phyloP scores from a whole-genome alignment of 2,797 vertebrate species.

The Oryzias sinensis region DNA sequence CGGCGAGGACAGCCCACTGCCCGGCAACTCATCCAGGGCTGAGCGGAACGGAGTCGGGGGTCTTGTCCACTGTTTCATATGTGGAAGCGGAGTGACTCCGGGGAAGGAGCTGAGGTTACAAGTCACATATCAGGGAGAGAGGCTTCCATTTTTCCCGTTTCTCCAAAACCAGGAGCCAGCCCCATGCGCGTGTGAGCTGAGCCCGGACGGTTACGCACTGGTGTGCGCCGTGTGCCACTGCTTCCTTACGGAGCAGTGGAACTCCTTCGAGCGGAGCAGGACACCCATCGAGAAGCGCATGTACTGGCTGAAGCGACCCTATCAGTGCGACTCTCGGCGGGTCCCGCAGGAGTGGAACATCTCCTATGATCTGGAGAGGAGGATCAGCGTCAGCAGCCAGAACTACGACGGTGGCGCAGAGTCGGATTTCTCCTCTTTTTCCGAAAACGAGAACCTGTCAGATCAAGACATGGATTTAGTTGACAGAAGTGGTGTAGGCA shows the following conservation, averaged over 20 bases:
- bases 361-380: constrained; percentile 75
- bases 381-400: constrained; percentile 68
- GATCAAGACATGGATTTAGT: constrained; percentile 81
- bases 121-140: constrained; percentile 79
- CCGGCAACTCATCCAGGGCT: constrained; percentile 67
- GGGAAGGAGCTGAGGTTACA: constrained; percentile 87
- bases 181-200: constrained; percentile 86
- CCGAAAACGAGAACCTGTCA: constrained; percentile 86
- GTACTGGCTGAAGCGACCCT: constrained; percentile 95
- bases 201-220: constrained; percentile 84
- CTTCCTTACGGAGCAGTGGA: constrained; percentile 95
- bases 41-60: constrained; percentile 73
- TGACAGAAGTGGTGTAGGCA: constrained; percentile 50
- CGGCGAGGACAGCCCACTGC: constrained; percentile 73
- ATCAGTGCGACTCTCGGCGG: constrained; percentile 88
- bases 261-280: constrained; percentile 91
- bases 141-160: constrained; percentile 89
- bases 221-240: constrained; percentile 95
- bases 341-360: constrained; percentile 79
- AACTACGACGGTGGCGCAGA: constrained; percentile 79
- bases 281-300: constrained; percentile 95
- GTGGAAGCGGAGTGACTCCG: constrained; percentile 87
- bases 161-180: constrained; percentile 93
- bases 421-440: constrained; percentile 89
- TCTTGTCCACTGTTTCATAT: constrained; percentile 89